Evolutionary conservation across 2,888 invertebrate genomes (phyloP).

Genomic region (Drosophila conformis): DNA sequence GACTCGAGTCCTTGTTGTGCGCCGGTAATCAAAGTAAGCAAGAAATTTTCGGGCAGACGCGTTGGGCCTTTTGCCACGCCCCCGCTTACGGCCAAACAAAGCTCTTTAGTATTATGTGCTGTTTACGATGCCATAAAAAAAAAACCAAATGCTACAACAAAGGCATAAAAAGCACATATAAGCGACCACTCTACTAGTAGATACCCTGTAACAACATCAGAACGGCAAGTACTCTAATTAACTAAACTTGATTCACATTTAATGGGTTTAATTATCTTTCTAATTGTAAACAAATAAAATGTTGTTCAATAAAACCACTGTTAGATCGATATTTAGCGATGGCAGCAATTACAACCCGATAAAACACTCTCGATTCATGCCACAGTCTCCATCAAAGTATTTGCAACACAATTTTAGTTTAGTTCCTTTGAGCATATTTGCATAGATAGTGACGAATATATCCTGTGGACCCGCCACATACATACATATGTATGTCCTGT

Average conservation of each 20-base stretch:
- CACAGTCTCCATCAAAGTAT: neutral
- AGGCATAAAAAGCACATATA: constrained; percentile 20
- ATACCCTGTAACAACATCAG: constrained; percentile 13
- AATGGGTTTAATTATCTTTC: neutral
- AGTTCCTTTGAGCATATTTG: neutral
- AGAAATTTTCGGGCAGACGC: constrained; percentile 58
- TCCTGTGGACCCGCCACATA: neutral
- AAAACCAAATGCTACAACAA: constrained; percentile 40
- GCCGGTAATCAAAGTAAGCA: constrained; percentile 34
- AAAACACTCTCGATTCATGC: neutral
- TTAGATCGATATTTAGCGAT: neutral
- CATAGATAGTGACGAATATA: neutral
- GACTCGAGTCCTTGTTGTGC: constrained; percentile 19
- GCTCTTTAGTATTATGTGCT: constrained; percentile 73
- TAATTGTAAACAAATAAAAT: neutral
- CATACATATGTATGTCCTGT: neutral
- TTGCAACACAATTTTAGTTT: neutral
- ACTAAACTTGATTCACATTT: neutral
- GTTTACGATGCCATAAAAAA: constrained; percentile 65
- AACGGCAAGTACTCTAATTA: neutral
- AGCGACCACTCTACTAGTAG: neutral
- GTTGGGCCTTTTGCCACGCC: constrained; percentile 30
- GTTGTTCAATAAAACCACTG: neutral
- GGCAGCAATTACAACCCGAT: neutral
- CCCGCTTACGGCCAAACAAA: constrained; percentile 18